Evolutionary conservation across 2,113 vertebrate species (phyloP), one percentile per base, ranked within the genome.

Genomic region (Sylvicapra grimmia): DNA sequence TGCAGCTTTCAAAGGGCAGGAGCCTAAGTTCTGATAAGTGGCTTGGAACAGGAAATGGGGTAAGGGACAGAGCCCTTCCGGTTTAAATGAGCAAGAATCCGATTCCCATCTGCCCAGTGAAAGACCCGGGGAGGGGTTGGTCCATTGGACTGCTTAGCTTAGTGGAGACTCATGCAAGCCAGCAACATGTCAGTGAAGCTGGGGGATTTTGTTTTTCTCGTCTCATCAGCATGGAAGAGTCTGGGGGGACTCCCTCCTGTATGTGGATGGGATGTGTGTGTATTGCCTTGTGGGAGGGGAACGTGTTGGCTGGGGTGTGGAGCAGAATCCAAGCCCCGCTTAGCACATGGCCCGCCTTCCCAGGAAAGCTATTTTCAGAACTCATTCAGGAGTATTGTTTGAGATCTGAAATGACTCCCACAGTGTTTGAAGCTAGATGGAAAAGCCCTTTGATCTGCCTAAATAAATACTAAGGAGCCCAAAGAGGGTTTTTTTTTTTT

Each of bases 371-470:
- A 98, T 98, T 98, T 99, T 98, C 98, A 98, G 98, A 98, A 98
- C 97, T 98, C 98, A 98, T 98, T 98, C 98, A 98, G 98, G 96
- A 97, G 95, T 93, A 98, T 98, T 98, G 98, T 99, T 98, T 98
- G 97, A 98, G 98, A 98, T 99, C 97, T 98, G 98, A 98, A 98
- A 98, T 98, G 98, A 98, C 98, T 99, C 98, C 98, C 98, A 98
- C 97, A 98, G 98, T 98, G 98, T 98, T 98, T 98, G 98, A 98
- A 98, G 97, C 98, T 98, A 96, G 98, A 96, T 98, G 97, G 98
- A 98, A 98, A 98, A 98, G 98, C 98, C 96, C 98, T 99, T 99
- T 99, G 98, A 98, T 99, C 98, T 99, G 95, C 87, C 98, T 98
- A 98, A 98, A 98, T 98, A 99, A 99, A 98, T 99, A 98, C 98